These are phyloP conservation scores for Aphidius colemani DNA, from an alignment of 2,888 invertebrate genomes.

Conservation along the genomic window DNA sequence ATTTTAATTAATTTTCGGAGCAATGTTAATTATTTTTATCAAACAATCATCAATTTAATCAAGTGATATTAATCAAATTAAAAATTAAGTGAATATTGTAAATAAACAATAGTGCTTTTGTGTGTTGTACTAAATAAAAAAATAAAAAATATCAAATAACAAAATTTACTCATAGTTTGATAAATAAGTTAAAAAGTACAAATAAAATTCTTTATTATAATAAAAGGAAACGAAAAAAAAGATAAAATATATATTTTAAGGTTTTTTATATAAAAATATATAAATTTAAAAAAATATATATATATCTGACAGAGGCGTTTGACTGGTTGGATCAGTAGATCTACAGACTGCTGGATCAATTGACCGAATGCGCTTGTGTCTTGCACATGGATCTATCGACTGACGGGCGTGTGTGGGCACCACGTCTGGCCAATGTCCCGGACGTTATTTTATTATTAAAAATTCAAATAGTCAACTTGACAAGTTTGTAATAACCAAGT, in stretches of 20 bases:
- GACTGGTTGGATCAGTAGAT: conserved; percentile 6
- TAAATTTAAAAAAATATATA: not conserved
- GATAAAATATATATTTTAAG: not conserved
- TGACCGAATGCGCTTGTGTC: conserved; percentile 10
- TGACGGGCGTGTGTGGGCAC: conserved; percentile 16
- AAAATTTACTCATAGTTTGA: not conserved
- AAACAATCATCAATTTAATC: too few relatives aligned
- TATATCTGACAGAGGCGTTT: not conserved
- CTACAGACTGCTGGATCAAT: conserved; percentile 16
- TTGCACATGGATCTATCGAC: conserved; percentile 25
- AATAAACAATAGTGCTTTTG: too few relatives aligned
- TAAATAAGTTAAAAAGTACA: not conserved
- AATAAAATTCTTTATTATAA: not conserved
- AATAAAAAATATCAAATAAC: too few relatives aligned
- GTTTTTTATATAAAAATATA: not conserved
- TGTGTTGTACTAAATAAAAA: too few relatives aligned
- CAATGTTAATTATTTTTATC: too few relatives aligned
- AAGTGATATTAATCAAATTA: too few relatives aligned
- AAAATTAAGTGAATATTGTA: too few relatives aligned
- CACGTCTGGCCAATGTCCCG: conserved; percentile 20
- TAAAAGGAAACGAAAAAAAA: not conserved
- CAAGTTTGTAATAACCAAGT: not conserved
- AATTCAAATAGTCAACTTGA: not conserved
- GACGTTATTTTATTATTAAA: conserved; percentile 14
- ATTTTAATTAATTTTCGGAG: too few relatives aligned